Percentiles rank a stretch among this genome's conserved stretches.
phyloP scores from a whole-genome alignment of 2,888 invertebrate species.

The Rhagonycha lutea region DNA sequence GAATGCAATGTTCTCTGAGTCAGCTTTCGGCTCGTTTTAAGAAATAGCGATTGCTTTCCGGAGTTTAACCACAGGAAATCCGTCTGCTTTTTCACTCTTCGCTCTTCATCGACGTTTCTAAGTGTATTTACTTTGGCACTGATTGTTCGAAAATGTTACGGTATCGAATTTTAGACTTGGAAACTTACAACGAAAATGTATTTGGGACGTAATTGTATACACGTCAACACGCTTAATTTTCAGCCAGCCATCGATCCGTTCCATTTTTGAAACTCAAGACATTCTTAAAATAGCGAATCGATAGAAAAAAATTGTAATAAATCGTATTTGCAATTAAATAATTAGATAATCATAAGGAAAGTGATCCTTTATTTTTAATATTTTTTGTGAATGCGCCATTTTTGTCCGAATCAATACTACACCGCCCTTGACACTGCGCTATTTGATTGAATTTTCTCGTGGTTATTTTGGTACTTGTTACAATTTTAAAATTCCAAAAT shows the following conservation, averaged over 20 bases:
- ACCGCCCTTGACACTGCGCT: conserved; percentile 62
- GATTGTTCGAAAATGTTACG: background rate
- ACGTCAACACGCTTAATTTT: background rate
- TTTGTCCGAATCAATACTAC: conserved; percentile 17
- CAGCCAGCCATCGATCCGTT: background rate
- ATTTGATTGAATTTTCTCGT: conserved; percentile 58
- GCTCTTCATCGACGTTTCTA: background rate
- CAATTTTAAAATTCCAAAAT: background rate
- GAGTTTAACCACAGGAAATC: background rate
- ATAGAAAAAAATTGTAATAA: background rate
- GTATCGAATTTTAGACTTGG: background rate
- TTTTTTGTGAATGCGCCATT: conserved; percentile 27
- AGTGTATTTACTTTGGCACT: background rate
- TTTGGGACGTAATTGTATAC: background rate
- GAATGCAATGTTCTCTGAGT: background rate
- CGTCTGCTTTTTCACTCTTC: background rate
- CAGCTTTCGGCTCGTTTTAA: background rate
- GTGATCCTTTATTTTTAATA: background rate
- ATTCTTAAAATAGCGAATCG: background rate
- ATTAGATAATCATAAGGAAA: background rate
- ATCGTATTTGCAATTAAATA: background rate
- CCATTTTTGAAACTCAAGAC: background rate
- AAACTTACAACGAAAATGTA: background rate
- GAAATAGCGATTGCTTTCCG: background rate
- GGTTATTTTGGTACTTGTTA: conserved; percentile 29